These are phyloP conservation scores for Paralvinella palmiformis DNA, from an alignment of 1,140 invertebrate genomes.

Conservation along the genomic window DNA sequence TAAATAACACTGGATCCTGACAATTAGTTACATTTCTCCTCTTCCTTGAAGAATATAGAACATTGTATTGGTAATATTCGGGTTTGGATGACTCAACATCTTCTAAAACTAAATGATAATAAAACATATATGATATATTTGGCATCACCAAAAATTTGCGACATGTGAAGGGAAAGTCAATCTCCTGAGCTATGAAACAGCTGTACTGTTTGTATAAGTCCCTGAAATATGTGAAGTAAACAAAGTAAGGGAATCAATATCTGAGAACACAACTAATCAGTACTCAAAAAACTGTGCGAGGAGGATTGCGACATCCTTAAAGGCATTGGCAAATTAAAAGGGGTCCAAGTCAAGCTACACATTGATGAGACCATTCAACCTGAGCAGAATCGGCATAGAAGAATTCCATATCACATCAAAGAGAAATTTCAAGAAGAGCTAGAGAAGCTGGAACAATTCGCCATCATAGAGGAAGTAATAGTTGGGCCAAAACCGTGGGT, in stretches of 20 bases:
- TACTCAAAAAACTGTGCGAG: constrained; percentile 3
- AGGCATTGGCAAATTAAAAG: constrained; percentile 16
- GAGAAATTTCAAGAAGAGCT: constrained; percentile 24
- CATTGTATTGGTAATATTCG: no score
- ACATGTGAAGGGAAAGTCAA: neutral
- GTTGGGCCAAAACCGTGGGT: constrained; percentile 29
- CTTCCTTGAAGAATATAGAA: no score
- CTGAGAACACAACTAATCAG: neutral
- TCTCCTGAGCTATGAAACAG: constrained; percentile 3
- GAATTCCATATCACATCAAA: constrained; percentile 24
- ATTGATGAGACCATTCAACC: constrained; percentile 25
- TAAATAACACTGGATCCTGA: no score
- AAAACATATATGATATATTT: no score
- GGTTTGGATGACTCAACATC: no score
- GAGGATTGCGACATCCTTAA: neutral
- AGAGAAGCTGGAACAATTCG: constrained; percentile 20
- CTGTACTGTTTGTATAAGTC: neutral
- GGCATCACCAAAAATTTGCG: no score
- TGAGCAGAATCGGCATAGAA: constrained; percentile 21
- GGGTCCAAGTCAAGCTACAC: constrained; percentile 25
- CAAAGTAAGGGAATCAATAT: neutral
- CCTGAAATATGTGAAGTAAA: constrained; percentile 2
- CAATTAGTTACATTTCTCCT: no score
- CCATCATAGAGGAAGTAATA: constrained; percentile 29
- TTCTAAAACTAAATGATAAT: no score